Percentiles rank a stretch among this genome's conserved stretches.
These are phyloP conservation scores for Naso thynnoides DNA, from an alignment of 2,797 vertebrate species.

Conservation along the genomic window DNA sequence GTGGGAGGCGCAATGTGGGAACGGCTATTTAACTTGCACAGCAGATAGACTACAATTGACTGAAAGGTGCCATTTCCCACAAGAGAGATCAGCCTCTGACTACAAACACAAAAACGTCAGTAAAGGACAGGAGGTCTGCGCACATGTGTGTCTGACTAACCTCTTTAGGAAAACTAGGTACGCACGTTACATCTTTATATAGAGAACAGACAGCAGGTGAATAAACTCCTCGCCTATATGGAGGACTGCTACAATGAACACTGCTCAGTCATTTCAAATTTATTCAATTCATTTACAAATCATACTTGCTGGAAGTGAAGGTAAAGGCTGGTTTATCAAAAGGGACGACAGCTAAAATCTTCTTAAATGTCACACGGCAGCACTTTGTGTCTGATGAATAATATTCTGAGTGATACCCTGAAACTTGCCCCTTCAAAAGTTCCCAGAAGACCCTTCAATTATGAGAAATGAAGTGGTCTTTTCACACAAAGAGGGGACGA, in stretches of 20 bases:
- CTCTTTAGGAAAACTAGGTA: conserved; percentile 23
- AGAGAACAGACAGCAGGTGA: conserved; percentile 51
- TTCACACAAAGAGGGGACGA: conserved; percentile 26
- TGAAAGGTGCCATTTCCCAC: conserved; percentile 73
- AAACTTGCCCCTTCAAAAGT: conserved; percentile 51
- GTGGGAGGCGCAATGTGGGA: conserved; percentile 62
- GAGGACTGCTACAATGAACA: conserved; percentile 49
- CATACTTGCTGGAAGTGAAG: conserved; percentile 50
- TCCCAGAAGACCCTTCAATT: conserved; percentile 70
- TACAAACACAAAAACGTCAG: conserved; percentile 51
- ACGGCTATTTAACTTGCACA: conserved; percentile 76
- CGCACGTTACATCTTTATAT: conserved; percentile 43
- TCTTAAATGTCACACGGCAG: conserved; percentile 62
- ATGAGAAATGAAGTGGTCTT: conserved; percentile 32
- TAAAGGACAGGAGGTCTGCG: conserved; percentile 56
- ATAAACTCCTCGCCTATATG: conserved; percentile 51
- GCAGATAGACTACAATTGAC: conserved; percentile 69
- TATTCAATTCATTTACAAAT: no score
- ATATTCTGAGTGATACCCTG: conserved; percentile 71
- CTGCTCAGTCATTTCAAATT: conserved; percentile 65
- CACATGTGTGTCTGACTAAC: conserved; percentile 14
- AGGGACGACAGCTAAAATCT: conserved; percentile 48
- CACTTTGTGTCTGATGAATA: conserved; percentile 57
- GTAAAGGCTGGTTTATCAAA: conserved; percentile 58
- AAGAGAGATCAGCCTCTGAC: conserved; percentile 38